These are phyloP conservation scores for Eupithecia tripunctaria DNA, from an alignment of 2,888 invertebrate species.

Conservation along the genomic window DNA sequence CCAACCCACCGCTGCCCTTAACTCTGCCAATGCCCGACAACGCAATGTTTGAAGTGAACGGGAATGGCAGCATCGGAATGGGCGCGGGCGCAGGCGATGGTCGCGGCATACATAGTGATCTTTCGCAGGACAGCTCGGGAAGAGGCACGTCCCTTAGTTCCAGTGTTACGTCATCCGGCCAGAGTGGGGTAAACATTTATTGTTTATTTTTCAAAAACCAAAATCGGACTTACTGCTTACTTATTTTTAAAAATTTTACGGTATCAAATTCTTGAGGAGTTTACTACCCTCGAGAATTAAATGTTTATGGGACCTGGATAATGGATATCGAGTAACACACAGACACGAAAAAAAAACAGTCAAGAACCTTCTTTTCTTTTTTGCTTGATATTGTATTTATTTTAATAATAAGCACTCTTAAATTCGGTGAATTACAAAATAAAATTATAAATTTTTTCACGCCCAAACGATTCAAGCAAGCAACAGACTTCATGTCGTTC, in stretches of 20 bases:
- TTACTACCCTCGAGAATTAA: too few species aligned
- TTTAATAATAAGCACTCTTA: background rate
- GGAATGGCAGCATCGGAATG: slow-evolving; percentile 60
- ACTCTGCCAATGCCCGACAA: slow-evolving; percentile 50
- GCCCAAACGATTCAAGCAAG: background rate
- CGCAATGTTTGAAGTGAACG: slow-evolving; percentile 63
- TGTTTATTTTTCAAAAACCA: background rate
- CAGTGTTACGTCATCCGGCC: slow-evolving; percentile 67
- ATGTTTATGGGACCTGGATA: too few species aligned
- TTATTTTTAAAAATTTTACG: too few species aligned
- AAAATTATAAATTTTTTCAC: background rate
- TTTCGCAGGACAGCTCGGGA: slow-evolving; percentile 76
- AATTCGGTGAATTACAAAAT: background rate
- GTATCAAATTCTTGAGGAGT: too few species aligned
- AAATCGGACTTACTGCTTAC: too few species aligned
- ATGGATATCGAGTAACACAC: too few species aligned
- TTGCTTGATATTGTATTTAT: too few species aligned
- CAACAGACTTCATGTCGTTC: background rate
- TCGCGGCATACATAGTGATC: slow-evolving; percentile 75
- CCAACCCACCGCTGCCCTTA: slow-evolving; percentile 39
- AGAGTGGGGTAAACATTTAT: slow-evolving; percentile 64
- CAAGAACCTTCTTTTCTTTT: too few species aligned
- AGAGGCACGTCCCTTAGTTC: slow-evolving; percentile 72
- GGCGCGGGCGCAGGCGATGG: slow-evolving; percentile 78
- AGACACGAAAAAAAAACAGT: too few species aligned